Evolutionary conservation across 1,140 invertebrate species (phyloP), one percentile per base, ranked within the genome.

Genomic region (Dreissena rostriformis): DNA sequence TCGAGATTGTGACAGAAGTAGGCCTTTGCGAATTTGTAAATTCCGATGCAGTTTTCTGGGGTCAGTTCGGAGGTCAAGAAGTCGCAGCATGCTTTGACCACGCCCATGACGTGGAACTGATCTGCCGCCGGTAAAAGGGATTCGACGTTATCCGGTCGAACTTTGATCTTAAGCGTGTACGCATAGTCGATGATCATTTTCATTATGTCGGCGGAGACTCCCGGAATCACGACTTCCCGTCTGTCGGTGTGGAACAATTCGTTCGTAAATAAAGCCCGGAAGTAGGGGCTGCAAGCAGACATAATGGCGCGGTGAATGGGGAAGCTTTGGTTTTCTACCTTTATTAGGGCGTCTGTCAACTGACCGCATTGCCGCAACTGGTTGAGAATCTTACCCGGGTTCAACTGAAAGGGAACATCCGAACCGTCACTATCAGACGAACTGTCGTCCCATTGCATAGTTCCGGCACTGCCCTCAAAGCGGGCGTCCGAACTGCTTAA

Each of bases 231-330:
- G 0, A 97, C 95, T 88, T 96, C 96, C 29, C 77, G 57, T 24
- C 84, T 71, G 26, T 84, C 81, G 0, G 86, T 83, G 39, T 88
- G 81, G 68, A 88, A 89, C 10, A 87, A 57, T 15, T 87, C 82
- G 71, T 91, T 90, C 17, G 91, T 91, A 73, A 92, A 92, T 29
- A 92, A 73, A 10, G 89, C 89, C 63, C 88, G 82, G 83, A 92
- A 92, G 81, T 91, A 92, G 10, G 89, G 89, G 72, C 90, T 91
- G 61, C 89, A 88, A 57, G 96, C 96, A 26, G 96, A 97, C 86
- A 98, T 94, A 86, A 98, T 96, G n/a, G 96, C 96, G 70, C 97
- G 95, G 92, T 98, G 97, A 55, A 98, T 96, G 7, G 96, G 95
- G 88, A 97, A 97, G 14, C 95, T 61, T 49, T 96, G 96, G 91